These are phyloP conservation scores for Epiblema foenella DNA, from an alignment of 2,888 invertebrate species.

Conservation along the genomic window DNA sequence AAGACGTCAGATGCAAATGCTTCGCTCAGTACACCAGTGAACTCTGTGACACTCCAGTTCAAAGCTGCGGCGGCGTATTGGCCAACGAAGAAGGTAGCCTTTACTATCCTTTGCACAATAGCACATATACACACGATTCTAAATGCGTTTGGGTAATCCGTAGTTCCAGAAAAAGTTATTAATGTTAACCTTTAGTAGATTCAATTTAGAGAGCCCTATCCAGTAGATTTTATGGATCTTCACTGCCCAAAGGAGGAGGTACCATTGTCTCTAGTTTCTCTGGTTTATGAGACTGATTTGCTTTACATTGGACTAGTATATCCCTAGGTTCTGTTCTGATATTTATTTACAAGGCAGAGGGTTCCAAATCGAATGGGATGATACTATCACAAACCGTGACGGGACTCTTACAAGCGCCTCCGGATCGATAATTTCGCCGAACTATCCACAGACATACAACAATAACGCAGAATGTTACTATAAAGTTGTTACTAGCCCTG, in stretches of 20 bases:
- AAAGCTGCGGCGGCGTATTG: constrained; percentile 74
- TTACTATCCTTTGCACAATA: constrained; percentile 85
- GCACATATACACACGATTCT: constrained; percentile 85
- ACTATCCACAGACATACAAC: constrained; percentile 91
- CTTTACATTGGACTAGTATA: constrained; percentile 91
- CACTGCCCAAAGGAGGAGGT: constrained; percentile 88
- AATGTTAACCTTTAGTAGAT: constrained; percentile 91
- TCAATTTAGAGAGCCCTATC: constrained; percentile 88
- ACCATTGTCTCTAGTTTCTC: constrained; percentile 90
- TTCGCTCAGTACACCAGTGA: constrained; percentile 87
- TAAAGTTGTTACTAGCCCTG: constrained; percentile 89
- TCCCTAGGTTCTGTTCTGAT: constrained; percentile 91
- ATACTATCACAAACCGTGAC: constrained; percentile 89
- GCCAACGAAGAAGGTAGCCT: constrained; percentile 85
- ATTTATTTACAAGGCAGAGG: constrained; percentile 86
- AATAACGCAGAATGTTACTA: constrained; percentile 91
- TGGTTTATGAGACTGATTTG: constrained; percentile 93
- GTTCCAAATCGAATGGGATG: constrained; percentile 86
- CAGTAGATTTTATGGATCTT: constrained; percentile 91
- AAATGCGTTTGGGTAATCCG: constrained; percentile 93
- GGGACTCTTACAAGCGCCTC: constrained; percentile 88
- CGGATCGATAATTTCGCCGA: constrained; percentile 93
- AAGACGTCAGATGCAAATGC: constrained; percentile 87
- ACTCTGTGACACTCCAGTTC: constrained; percentile 85
- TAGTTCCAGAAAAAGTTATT: constrained; percentile 87